Evolutionary conservation across 2,797 vertebrate genomes (phyloP).

Genomic region (Tarsius wallacei): DNA sequence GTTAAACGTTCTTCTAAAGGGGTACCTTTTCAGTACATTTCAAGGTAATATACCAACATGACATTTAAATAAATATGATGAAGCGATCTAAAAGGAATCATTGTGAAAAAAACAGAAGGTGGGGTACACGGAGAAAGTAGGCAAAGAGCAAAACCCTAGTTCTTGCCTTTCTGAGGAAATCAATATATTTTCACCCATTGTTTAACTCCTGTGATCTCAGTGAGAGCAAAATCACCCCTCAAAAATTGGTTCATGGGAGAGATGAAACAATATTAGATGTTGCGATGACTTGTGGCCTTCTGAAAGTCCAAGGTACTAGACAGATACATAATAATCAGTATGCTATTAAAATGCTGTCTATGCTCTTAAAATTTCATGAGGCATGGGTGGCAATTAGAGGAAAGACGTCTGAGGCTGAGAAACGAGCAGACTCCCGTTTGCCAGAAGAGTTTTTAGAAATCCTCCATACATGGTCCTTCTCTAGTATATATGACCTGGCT

Average conservation of each 20-base stretch:
- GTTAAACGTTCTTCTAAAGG: neutral
- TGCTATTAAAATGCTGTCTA: no score
- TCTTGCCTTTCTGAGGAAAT: neutral
- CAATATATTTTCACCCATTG: neutral
- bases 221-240: fast-evolving
- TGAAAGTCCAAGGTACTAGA: neutral
- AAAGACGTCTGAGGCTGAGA: neutral
- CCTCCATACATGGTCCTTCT: neutral
- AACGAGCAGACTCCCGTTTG: neutral
- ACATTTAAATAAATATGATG: neutral
- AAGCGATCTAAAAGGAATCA: neutral
- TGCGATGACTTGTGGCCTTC: neutral
- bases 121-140: neutral
- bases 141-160: neutral
- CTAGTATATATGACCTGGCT: neutral
- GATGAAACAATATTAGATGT: neutral
- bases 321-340: neutral
- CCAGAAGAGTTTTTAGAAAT: conserved; percentile 15
- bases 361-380: neutral
- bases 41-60: neutral
- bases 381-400: neutral
- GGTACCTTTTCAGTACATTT: neutral
- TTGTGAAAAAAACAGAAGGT: neutral
- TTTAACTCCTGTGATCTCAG: neutral
- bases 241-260: neutral